These are phyloP conservation scores for Sander vitreus DNA, from an alignment of 2,113 vertebrate species.

Conservation along the genomic window DNA sequence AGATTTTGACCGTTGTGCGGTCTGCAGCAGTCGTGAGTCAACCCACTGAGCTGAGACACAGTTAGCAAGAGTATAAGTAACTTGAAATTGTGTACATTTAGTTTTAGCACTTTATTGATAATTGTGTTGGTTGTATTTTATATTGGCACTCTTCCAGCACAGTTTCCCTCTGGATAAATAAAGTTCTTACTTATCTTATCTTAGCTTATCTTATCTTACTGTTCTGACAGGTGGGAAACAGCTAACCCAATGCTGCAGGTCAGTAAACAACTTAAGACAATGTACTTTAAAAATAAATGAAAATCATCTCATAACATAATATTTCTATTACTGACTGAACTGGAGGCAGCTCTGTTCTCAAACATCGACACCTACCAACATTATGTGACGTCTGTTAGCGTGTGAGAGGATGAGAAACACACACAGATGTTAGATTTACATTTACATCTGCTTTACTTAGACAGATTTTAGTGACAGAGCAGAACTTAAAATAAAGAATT, in stretches of 20 bases:
- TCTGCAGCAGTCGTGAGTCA: background rate
- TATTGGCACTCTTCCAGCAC: too few species aligned
- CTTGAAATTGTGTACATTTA: too few species aligned
- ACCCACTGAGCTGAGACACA: background rate
- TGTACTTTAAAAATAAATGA: too few species aligned
- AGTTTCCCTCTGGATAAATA: too few species aligned
- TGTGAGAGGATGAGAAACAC: constrained; percentile 3
- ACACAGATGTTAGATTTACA: background rate
- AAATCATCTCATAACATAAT: background rate
- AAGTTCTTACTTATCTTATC: too few species aligned
- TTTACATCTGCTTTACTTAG: background rate
- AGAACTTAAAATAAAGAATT: background rate
- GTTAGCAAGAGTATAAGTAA: too few species aligned
- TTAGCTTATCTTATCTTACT: too few species aligned
- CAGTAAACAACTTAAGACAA: too few species aligned
- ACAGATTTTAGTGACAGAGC: background rate
- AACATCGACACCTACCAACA: background rate
- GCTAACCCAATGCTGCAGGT: too few species aligned
- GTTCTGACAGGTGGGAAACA: too few species aligned
- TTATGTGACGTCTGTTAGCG: background rate
- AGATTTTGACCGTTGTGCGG: background rate
- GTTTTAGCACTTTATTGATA: too few species aligned
- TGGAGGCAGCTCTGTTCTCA: background rate
- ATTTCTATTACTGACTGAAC: background rate
- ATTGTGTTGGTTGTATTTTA: too few species aligned